Evolutionary conservation across 2,113 vertebrate genomes (phyloP), one percentile per base, ranked within the genome.

Genomic region (Nettapus auritus): DNA sequence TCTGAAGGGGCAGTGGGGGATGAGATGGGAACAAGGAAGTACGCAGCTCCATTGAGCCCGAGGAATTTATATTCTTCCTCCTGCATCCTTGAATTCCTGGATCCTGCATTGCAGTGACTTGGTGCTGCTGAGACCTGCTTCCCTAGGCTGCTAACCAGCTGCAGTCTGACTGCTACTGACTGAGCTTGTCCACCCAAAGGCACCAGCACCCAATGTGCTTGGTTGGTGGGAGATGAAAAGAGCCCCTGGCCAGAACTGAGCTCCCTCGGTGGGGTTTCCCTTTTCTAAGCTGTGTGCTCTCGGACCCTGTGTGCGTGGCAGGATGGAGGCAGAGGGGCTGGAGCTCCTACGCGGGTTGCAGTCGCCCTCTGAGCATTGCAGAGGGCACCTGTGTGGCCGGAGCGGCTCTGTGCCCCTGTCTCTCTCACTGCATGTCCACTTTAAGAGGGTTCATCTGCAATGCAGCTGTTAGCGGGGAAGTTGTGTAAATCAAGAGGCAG

Each of bases 401-500:
- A 86, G 44, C 62, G 67, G 62, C 76, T 90, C 67, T 0, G 8
- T 93, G 84, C 86, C 85, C 84, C 75, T 76, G 78, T 89, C 75
- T 96, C 9, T 4, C 86, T 95, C 76, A 38, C 86, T 85, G 93
- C 83, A 8, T 97, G 97, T 97, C 97, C 94, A 94, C 96, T 97
- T 97, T 97, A 97, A 97, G 96, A 96, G 88, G 90, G 94, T 97
- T 98, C 96, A 97, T 97, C 97, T 98, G 97, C 97, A 98, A 98
- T 97, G 97, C 97, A 98, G 97, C 97, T 97, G 97, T 94, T 96
- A 95, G 95, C 28, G 2, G 95, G 90, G 92, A 96, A 95, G 80
- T 90, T 97, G 91, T 95, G 96, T 96, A 97, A 97, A 97, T 97
- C 97, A 96, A 90, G 90, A 85, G 77, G 44, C 89, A 97, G 75